Conservation (phyloP, 1,140 invertebrate species). For the Phthorimaea operculella region DNA sequence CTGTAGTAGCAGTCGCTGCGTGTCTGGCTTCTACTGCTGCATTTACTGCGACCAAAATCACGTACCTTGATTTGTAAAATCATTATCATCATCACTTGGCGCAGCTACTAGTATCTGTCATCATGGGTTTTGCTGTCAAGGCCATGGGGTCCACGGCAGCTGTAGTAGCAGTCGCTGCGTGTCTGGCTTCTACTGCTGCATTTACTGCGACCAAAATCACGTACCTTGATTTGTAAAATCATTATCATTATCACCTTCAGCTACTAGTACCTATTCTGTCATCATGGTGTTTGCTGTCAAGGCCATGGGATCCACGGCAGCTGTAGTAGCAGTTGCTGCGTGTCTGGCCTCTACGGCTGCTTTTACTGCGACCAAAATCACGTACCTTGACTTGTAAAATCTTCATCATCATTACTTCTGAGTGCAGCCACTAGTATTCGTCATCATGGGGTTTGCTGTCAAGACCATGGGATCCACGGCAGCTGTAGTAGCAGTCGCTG, state of each 20-base stretch:
- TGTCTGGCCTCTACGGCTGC: constrained; percentile 86
- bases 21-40: constrained; percentile 86
- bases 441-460: constrained; percentile 88
- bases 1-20: constrained; percentile 85
- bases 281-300: constrained; percentile 88
- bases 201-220: constrained; percentile 86
- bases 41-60: constrained; percentile 84
- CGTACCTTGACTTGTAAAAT: constrained; percentile 84
- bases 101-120: constrained; percentile 89
- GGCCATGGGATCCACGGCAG: constrained; percentile 84
- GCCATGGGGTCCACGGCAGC: constrained; percentile 86
- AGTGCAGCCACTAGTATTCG: constrained; percentile 90
- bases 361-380: constrained; percentile 84
- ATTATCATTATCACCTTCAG: too few relatives aligned
- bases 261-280: constrained; percentile 87
- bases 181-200: constrained; percentile 85
- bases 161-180: constrained; percentile 84
- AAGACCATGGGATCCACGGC: constrained; percentile 84
- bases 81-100: too few relatives aligned
- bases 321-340: constrained; percentile 85
- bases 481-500: constrained; percentile 85
- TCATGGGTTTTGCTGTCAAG: constrained; percentile 87
- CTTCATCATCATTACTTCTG: too few relatives aligned
- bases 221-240: constrained; percentile 82
- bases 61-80: constrained; percentile 84